These are phyloP conservation scores for Taxidea taxus DNA, from an alignment of 2,113 vertebrate genomes.

Conservation along the genomic window DNA sequence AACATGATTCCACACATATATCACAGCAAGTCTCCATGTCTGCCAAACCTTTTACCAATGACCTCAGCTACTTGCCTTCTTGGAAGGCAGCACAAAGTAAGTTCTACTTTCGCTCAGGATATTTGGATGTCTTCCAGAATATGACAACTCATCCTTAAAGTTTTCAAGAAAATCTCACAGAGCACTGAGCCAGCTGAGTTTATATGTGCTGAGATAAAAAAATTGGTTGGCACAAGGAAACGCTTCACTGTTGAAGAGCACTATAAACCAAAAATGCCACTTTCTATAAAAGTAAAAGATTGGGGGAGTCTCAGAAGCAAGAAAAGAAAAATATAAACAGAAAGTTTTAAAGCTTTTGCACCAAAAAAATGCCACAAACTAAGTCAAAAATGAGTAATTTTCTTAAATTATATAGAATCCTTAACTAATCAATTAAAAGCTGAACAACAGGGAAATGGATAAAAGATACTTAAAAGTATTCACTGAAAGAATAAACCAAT, in stretches of 20 bases:
- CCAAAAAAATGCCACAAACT: not conserved
- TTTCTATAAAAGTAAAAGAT: slow-evolving; percentile 5
- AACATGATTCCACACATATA: not conserved
- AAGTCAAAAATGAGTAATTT: slow-evolving; percentile 1
- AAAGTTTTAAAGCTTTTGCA: not conserved
- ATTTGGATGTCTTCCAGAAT: not conserved
- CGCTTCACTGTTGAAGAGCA: not conserved
- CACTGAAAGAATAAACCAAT: not conserved
- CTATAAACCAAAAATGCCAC: not conserved
- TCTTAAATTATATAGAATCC: not conserved
- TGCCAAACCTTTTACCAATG: not conserved
- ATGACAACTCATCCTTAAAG: not conserved
- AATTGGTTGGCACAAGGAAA: not conserved
- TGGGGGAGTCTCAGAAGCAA: not conserved
- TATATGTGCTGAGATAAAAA: not conserved
- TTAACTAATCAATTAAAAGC: not conserved
- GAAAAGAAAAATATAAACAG: not conserved
- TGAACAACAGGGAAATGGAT: not conserved
- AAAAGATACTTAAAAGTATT: not conserved
- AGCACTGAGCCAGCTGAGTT: not conserved
- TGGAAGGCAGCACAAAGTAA: not conserved
- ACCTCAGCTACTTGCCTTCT: not conserved
- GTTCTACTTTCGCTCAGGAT: not conserved
- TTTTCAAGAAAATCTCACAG: not conserved
- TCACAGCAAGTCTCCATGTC: not conserved